phyloP scores from a whole-genome alignment of 1,140 invertebrate genomes.

The Gryon sp. region DNA sequence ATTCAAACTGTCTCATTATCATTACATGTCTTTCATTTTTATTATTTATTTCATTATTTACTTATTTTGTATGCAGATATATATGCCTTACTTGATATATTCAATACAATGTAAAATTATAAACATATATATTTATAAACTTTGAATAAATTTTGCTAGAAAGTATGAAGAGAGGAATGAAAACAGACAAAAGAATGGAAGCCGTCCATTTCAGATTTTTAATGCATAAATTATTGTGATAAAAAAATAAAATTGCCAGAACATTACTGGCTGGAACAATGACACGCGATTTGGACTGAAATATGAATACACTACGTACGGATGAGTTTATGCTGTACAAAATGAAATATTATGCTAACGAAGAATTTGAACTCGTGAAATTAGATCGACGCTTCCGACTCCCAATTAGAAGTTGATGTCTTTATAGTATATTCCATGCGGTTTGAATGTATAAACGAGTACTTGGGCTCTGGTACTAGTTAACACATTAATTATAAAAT shows the following conservation, averaged over 20 bases:
- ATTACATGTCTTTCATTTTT: conserved; percentile 39
- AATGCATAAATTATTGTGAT: conserved; percentile 36
- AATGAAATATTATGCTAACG: conserved; percentile 69
- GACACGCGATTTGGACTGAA: conserved; percentile 15
- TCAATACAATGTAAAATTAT: too few relatives aligned
- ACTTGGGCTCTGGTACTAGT: conserved; percentile 55
- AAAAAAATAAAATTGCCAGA: too few relatives aligned
- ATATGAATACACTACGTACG: conserved; percentile 17
- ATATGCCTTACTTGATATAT: too few relatives aligned
- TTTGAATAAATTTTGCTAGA: too few relatives aligned
- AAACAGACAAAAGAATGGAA: conserved; percentile 24
- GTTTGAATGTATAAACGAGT: conserved; percentile 68
- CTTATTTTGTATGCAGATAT: too few relatives aligned
- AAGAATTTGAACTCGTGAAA: conserved; percentile 63
- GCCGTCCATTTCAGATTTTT: conserved; percentile 12
- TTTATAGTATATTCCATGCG: conserved; percentile 58
- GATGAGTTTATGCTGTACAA: conserved; percentile 22
- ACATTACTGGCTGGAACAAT: conserved; percentile 21
- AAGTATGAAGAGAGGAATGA: conserved; percentile 3
- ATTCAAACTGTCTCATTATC: conserved; percentile 15
- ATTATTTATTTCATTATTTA: conserved; percentile 36
- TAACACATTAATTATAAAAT: conserved; percentile 71
- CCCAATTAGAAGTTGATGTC: conserved; percentile 66
- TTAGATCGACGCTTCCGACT: conserved; percentile 67
- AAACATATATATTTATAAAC: too few relatives aligned